Evolutionary conservation across 1,140 invertebrate genomes (phyloP).

Genomic region (Aporrectodea caliginosa): DNA sequence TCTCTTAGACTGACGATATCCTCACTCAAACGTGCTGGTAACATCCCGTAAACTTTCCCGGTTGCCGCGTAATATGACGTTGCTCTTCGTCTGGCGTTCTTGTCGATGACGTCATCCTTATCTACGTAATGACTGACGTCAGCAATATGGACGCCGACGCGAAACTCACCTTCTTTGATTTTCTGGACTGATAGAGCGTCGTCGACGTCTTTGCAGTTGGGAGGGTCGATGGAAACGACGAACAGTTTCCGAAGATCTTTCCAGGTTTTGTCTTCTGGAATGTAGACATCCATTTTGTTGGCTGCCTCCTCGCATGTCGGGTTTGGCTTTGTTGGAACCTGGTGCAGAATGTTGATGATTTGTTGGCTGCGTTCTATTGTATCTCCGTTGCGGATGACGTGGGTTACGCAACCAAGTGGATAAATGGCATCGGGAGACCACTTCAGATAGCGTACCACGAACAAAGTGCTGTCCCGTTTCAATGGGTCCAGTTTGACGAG

Average conservation of each 20-base stretch:
- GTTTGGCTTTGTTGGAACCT: constrained; percentile 35
- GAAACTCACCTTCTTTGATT: constrained; percentile 38
- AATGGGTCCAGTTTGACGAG: constrained; percentile 39
- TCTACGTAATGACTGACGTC: constrained; percentile 50
- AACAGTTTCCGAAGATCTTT: constrained; percentile 59
- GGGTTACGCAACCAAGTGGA: constrained; percentile 46
- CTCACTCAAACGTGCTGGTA: constrained; percentile 50
- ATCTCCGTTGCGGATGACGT: constrained; percentile 37
- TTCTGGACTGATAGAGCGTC: constrained; percentile 77
- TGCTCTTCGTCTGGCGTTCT: constrained; percentile 42
- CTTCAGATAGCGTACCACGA: constrained; percentile 48
- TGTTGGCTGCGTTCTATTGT: constrained; percentile 37
- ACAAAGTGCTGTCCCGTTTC: constrained; percentile 39
- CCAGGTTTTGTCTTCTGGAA: background rate
- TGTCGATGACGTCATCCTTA: constrained; percentile 42
- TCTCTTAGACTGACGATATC: constrained; percentile 54
- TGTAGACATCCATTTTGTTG: constrained; percentile 21
- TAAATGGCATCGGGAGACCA: constrained; percentile 41
- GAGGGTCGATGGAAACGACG: constrained; percentile 93
- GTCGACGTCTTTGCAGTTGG: constrained; percentile 94
- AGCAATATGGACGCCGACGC: constrained; percentile 48
- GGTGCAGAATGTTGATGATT: constrained; percentile 43
- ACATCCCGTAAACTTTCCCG: constrained; percentile 48
- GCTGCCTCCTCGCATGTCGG: constrained; percentile 31
- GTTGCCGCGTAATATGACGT: constrained; percentile 40